Conservation (phyloP, 2,797 vertebrate species). For the Rhinophrynus dorsalis region DNA sequence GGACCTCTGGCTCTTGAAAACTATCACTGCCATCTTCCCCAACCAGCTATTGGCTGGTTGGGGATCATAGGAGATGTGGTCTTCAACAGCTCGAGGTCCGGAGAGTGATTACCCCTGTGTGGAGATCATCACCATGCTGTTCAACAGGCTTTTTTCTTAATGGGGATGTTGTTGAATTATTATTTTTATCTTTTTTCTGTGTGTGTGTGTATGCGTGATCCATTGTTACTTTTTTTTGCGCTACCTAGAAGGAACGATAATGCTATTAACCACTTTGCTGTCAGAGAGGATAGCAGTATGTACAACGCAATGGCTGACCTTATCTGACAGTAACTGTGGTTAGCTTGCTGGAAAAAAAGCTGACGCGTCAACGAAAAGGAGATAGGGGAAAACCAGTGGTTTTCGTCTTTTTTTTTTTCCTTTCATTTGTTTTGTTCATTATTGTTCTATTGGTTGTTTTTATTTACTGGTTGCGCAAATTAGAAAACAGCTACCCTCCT, state of each 20-base stretch:
- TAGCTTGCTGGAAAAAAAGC: conserved; percentile 25
- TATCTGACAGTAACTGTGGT: conserved; percentile 6
- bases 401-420: conserved; percentile 32
- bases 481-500: conserved; percentile 77
- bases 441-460: conserved; percentile 54
- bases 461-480: conserved; percentile 78
- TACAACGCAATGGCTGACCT: background rate
- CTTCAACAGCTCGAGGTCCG: too few relatives aligned
- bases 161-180: conserved; percentile 14
- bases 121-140: conserved; percentile 66
- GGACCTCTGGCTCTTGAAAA: too few relatives aligned
- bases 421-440: background rate
- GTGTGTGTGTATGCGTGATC: conserved; percentile 15
- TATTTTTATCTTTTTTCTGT: background rate
- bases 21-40: too few relatives aligned
- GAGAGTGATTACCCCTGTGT: too few relatives aligned
- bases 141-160: conserved; percentile 63
- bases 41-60: too few relatives aligned
- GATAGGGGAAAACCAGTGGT: conserved; percentile 63
- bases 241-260: conserved; percentile 24
- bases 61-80: too few relatives aligned
- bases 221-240: conserved; percentile 27
- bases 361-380: conserved; percentile 17
- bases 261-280: conserved; percentile 13
- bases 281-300: conserved; percentile 5